Evolutionary conservation across 2,888 invertebrate genomes (phyloP).

Genomic region (Apeira syringaria): DNA sequence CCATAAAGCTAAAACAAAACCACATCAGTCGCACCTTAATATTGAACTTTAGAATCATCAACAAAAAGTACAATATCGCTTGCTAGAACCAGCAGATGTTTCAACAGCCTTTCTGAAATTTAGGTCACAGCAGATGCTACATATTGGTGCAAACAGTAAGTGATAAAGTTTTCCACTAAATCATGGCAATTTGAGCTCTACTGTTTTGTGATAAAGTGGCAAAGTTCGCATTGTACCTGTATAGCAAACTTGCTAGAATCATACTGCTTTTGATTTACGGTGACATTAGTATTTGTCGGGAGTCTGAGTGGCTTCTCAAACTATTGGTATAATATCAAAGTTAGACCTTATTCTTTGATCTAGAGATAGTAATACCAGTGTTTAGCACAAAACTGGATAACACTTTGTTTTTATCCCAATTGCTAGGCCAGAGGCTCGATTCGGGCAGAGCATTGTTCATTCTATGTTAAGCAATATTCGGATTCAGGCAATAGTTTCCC

Average conservation of each 20-base stretch:
- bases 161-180: slow-evolving; percentile 20
- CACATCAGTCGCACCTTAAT: slow-evolving; percentile 6
- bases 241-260: slow-evolving; percentile 5
- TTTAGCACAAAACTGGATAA: no score
- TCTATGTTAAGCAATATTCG: no score
- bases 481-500: no score
- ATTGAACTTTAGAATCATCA: slow-evolving; percentile 22
- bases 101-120: slow-evolving; percentile 37
- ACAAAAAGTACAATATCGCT: slow-evolving; percentile 27
- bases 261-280: slow-evolving; percentile 26
- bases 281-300: slow-evolving; percentile 17
- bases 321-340: no score
- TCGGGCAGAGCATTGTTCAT: no score
- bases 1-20: slow-evolving; percentile 27
- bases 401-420: no score
- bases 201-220: slow-evolving; percentile 12
- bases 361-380: no score
- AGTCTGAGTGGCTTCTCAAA: slow-evolving; percentile 10
- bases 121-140: slow-evolving; percentile 45
- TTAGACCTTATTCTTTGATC: no score
- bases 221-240: slow-evolving; percentile 13
- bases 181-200: slow-evolving; percentile 23
- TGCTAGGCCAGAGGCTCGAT: no score
- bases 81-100: slow-evolving; percentile 31
- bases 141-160: slow-evolving; percentile 30